Percentiles rank a stretch among this genome's conserved stretches.
These are phyloP conservation scores for Castor canadensis DNA, from an alignment of 2,113 vertebrate genomes.

Conservation along the genomic window DNA sequence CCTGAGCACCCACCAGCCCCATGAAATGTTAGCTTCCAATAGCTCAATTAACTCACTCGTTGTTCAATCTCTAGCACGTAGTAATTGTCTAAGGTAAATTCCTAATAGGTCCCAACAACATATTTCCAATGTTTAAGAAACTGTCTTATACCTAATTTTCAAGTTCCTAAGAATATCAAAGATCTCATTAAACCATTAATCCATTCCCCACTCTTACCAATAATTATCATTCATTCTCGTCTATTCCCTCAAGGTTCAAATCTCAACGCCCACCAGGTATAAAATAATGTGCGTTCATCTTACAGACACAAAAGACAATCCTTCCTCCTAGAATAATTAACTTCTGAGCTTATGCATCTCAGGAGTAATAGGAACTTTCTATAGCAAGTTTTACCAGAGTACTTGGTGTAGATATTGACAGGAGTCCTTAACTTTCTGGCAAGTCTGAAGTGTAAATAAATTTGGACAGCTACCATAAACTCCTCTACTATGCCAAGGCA, in stretches of 20 bases:
- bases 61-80: background rate
- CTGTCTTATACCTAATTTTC: background rate
- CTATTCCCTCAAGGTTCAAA: background rate
- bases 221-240: background rate
- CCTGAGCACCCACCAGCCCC: too few relatives aligned
- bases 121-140: slow-evolving; percentile 8
- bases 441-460: background rate
- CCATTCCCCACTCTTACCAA: background rate
- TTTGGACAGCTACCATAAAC: slow-evolving; percentile 23
- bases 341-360: background rate
- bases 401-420: background rate
- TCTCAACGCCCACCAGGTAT: background rate
- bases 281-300: background rate
- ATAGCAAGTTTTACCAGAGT: background rate
- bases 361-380: background rate
- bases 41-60: background rate
- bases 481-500: background rate
- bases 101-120: slow-evolving; percentile 13
- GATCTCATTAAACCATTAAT: background rate
- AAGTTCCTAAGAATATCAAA: background rate
- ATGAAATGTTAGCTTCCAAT: too few relatives aligned
- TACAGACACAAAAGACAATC: background rate
- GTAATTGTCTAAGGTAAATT: background rate
- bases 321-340: background rate
- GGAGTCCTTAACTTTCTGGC: slow-evolving; percentile 6